Base-by-base conservation (phyloP, 2,888 invertebrate species). In the Watsonalla cultraria region DNA sequence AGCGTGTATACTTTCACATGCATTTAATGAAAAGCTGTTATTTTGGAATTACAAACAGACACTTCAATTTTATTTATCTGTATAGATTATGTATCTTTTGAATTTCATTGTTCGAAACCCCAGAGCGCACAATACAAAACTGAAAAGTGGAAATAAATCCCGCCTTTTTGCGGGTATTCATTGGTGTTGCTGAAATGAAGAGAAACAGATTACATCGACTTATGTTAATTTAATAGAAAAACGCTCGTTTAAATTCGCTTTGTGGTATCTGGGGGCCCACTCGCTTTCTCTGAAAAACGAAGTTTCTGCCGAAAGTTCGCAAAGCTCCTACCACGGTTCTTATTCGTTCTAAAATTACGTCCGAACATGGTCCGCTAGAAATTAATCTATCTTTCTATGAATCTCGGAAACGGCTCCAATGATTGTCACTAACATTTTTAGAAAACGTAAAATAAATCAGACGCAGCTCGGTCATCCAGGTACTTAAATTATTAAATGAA, bases 141-240 rank as follows among this genome's bases (percentile, higher is more conserved):
- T 78, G 78, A 72, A 78, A 80, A 80, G 77, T 76, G 73, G 69
- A 78, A 75, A 79, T 75, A 79, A 80, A 78, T 76, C 72, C 73
- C 59, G 62, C 67, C 59, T 60, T 65, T 69, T 66, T 57, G 64
- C 58, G 9, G 49, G 42, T 45, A 55, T 53, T 54, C 45, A 52
- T 47, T 60, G 59, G 60, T 61, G 60, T 53, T 51, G 50, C 52
- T 45, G 52, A 48, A 52, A 9, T 45, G 53, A 42, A 52, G 50
- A 13, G 51, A 53, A 56, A 53, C 55, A 51, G 52, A 47, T 55
- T 53, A 47, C 47, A 45, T 53, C 46, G 46, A 34, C 47, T 56
- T 51, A 60, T 59, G 59, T 56, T 66, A 66, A 70, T 64, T 35
- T 51, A 55, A 50, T 42, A 52, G 55, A 54, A 60, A 49, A 49